Conservation (phyloP, 2,888 invertebrate species). For the Aromia moschata region DNA sequence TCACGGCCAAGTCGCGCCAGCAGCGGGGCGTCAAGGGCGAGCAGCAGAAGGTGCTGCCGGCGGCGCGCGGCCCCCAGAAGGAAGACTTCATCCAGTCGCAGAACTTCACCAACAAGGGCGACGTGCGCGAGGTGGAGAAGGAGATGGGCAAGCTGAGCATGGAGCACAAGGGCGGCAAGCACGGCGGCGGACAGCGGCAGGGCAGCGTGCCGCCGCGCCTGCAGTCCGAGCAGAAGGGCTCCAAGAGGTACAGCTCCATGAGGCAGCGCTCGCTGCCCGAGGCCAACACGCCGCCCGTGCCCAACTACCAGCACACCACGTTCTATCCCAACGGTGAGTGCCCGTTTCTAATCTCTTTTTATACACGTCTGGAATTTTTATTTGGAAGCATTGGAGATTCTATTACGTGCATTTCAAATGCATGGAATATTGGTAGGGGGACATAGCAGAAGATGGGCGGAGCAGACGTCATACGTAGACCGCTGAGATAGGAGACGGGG, state of each 20-base stretch:
- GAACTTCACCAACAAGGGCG: constrained; percentile 61
- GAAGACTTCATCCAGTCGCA: constrained; percentile 53
- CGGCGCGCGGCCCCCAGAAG: constrained; percentile 28
- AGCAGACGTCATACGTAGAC: too few relatives aligned
- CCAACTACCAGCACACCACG: constrained; percentile 41
- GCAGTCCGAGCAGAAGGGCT: constrained; percentile 62
- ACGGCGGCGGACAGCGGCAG: constrained; percentile 48
- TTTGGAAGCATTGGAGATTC: too few relatives aligned
- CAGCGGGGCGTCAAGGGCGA: constrained; percentile 50
- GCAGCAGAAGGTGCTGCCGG: constrained; percentile 40
- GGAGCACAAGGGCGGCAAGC: constrained; percentile 43
- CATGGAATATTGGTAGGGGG: too few relatives aligned
- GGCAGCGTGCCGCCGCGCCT: constrained; percentile 60
- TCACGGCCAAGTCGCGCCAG: constrained; percentile 57
- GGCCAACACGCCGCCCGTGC: constrained; percentile 57
- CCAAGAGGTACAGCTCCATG: constrained; percentile 67
- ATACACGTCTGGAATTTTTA: too few relatives aligned
- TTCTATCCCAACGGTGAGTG: constrained; percentile 56
- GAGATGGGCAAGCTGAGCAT: constrained; percentile 56
- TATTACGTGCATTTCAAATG: too few relatives aligned
- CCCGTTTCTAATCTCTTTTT: too few relatives aligned
- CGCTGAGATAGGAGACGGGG: too few relatives aligned
- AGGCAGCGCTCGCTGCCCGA: constrained; percentile 70
- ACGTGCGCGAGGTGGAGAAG: constrained; percentile 52
- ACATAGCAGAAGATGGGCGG: too few relatives aligned